Conservation (phyloP, 2,113 vertebrate species). For the Caranx ignobilis region DNA sequence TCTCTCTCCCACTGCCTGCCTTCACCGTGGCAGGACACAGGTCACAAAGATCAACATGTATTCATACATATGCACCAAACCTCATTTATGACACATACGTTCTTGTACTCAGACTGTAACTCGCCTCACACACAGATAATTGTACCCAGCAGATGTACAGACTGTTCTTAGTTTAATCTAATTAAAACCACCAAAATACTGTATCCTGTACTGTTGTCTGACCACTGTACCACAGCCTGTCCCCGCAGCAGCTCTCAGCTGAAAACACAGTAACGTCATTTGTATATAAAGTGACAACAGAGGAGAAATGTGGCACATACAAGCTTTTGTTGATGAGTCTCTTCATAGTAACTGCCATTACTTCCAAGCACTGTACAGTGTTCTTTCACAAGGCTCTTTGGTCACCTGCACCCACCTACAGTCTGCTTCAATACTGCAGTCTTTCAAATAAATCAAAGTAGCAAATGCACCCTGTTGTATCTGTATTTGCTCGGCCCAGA, state of each 20-base stretch:
- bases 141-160: slow-evolving; percentile 25
- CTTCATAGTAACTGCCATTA: slow-evolving; percentile 7
- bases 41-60: slow-evolving; percentile 8
- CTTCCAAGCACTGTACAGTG: slow-evolving; percentile 18
- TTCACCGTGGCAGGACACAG: slow-evolving; percentile 13
- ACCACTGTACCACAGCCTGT: slow-evolving; percentile 15
- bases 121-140: not conserved
- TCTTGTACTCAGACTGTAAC: not conserved
- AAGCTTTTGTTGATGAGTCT: slow-evolving; percentile 16
- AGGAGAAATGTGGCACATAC: not conserved
- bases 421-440: slow-evolving; percentile 46
- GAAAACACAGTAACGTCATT: not conserved
- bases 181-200: slow-evolving; percentile 45
- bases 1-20: slow-evolving; percentile 13
- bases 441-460: slow-evolving; percentile 57
- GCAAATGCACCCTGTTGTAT: slow-evolving; percentile 20
- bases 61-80: slow-evolving; percentile 8
- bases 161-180: slow-evolving; percentile 38
- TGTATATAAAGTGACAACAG: slow-evolving; percentile 36
- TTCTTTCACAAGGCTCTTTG: slow-evolving; percentile 21
- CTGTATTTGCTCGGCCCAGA: not conserved
- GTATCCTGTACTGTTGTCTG: slow-evolving; percentile 25
- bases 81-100: not conserved
- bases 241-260: not conserved
- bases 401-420: slow-evolving; percentile 41